phyloP scores from a whole-genome alignment of 2,113 vertebrate genomes.

The Plotosus lineatus region DNA sequence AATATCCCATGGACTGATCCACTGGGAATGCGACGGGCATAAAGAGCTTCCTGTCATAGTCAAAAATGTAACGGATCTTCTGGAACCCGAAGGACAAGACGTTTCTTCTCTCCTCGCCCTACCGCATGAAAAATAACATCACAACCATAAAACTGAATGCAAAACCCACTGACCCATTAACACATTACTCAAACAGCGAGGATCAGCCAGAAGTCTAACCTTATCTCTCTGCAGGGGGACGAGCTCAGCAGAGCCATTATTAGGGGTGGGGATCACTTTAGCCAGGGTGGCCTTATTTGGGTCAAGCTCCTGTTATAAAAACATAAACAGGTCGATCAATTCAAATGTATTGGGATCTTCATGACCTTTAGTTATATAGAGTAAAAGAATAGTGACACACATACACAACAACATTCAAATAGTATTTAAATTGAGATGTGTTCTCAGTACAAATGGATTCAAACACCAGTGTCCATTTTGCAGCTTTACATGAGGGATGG shows the following conservation, averaged over 20 bases:
- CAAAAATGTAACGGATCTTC: constrained; percentile 89
- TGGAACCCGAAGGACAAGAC: constrained; percentile 91
- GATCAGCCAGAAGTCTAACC: constrained; percentile 68
- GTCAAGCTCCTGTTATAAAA: constrained; percentile 77
- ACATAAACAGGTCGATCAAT: constrained; percentile 50
- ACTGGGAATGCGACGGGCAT: constrained; percentile 85
- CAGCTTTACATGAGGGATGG: background rate
- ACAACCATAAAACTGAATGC: background rate
- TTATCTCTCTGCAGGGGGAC: constrained; percentile 83
- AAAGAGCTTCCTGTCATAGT: constrained; percentile 82
- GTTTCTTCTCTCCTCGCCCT: constrained; percentile 80
- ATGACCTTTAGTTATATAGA: background rate
- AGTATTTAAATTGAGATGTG: background rate
- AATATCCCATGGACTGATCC: constrained; percentile 75
- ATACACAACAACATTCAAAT: background rate
- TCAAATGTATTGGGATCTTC: background rate
- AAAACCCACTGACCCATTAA: background rate
- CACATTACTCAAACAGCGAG: background rate
- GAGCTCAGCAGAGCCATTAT: constrained; percentile 89
- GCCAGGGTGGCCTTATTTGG: constrained; percentile 82
- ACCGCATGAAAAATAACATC: background rate
- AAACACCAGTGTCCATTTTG: background rate
- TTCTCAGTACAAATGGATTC: background rate
- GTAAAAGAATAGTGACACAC: background rate
- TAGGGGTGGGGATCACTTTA: constrained; percentile 91